Evolutionary conservation across 2,797 vertebrate genomes (phyloP).

Genomic region (Cyprinodon diabolis): DNA sequence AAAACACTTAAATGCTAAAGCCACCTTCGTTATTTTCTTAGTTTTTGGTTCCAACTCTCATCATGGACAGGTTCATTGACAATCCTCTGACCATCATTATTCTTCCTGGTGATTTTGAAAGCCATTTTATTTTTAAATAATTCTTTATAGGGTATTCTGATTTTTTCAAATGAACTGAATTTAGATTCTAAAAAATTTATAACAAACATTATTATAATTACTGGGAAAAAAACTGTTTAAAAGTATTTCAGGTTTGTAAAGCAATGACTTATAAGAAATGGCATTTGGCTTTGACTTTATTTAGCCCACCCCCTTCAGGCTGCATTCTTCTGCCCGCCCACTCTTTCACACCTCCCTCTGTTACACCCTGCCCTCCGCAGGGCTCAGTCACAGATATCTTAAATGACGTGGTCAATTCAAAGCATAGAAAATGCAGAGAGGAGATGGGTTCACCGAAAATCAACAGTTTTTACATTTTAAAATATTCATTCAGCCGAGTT

Average conservation of each 20-base stretch:
- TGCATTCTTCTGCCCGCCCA: conserved; percentile 32
- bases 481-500: not conserved
- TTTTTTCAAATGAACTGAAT: not conserved
- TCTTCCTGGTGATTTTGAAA: not conserved
- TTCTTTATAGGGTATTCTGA: not conserved
- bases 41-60: too few relatives aligned
- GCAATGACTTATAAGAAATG: conserved; percentile 25
- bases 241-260: conserved; percentile 4
- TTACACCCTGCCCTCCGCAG: conserved; percentile 35
- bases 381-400: conserved; percentile 47
- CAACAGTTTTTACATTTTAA: not conserved
- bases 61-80: not conserved
- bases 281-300: conserved; percentile 47
- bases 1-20: too few relatives aligned
- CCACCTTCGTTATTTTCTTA: too few relatives aligned
- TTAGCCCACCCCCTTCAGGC: conserved; percentile 39
- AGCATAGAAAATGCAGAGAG: conserved; percentile 31
- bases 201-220: not conserved
- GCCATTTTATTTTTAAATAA: not conserved
- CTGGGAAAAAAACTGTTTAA: not conserved
- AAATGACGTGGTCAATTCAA: conserved; percentile 52
- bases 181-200: not conserved
- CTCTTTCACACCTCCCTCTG: conserved; percentile 46
- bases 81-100: not conserved
- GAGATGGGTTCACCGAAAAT: conserved; percentile 18